A percentile compares a stretch with the other conserved stretches of the same genome.
phyloP scores from a whole-genome alignment of 2,113 vertebrate genomes.

The Macrotus californicus region DNA sequence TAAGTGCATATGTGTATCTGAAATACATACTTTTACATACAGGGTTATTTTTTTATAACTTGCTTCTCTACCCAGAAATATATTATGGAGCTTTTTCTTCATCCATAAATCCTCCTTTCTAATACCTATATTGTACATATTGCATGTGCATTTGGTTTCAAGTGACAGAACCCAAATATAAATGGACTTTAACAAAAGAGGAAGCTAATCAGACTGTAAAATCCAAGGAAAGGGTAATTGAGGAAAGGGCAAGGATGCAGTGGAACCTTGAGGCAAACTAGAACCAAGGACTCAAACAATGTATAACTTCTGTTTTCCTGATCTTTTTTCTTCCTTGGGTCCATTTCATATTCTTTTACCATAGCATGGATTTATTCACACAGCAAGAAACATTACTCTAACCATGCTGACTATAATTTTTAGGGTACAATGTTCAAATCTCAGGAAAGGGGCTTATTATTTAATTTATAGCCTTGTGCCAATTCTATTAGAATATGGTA shows the following conservation, averaged over 20 bases:
- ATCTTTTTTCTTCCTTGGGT: not conserved
- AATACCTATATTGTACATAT: no score
- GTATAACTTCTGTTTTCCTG: not conserved
- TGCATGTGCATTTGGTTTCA: not conserved
- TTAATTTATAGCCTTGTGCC: not conserved
- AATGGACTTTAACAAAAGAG: not conserved
- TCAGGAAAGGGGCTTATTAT: not conserved
- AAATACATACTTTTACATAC: not conserved
- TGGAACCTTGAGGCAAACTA: not conserved
- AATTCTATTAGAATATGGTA: not conserved
- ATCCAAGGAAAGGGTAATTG: not conserved
- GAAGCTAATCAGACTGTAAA: not conserved
- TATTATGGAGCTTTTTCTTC: not conserved
- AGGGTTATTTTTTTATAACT: not conserved
- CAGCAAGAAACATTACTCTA: not conserved
- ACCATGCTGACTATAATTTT: not conserved
- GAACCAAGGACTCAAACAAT: not conserved
- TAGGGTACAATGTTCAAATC: not conserved
- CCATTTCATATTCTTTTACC: not conserved
- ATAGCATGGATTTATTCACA: not conserved
- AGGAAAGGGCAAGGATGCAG: not conserved
- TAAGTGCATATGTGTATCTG: not conserved
- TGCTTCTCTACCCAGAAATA: not conserved
- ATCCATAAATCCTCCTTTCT: not conserved
- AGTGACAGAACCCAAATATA: not conserved